Percentiles rank a stretch among this genome's conserved stretches.
Evolutionary conservation across 2,888 invertebrate genomes (phyloP).

Genomic region (Sinohyriopsis cumingii): DNA sequence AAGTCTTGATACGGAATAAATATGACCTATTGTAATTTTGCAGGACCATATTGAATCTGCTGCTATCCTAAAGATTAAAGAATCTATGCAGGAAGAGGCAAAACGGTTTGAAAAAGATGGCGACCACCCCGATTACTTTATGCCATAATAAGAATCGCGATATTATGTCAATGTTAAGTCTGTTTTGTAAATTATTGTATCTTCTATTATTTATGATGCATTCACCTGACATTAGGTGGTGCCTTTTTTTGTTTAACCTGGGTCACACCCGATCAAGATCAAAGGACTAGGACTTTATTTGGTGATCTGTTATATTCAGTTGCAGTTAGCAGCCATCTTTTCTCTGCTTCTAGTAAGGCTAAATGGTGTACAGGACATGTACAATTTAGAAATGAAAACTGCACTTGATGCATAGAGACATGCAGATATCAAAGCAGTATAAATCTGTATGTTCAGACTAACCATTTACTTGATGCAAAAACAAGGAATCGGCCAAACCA

Average conservation of each 20-base stretch:
- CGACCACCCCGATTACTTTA: constrained; percentile 62
- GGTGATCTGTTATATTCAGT: constrained; percentile 1
- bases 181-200: constrained; percentile 47
- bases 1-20: too few species aligned
- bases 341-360: too few species aligned
- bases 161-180: constrained; percentile 21
- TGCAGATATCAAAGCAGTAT: too few species aligned
- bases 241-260: constrained; percentile 18
- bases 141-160: constrained; percentile 56
- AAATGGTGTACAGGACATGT: too few species aligned
- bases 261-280: constrained; percentile 29
- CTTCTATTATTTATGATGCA: constrained; percentile 42
- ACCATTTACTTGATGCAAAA: too few species aligned
- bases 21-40: constrained; percentile 40
- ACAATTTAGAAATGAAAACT: too few species aligned
- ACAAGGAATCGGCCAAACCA: too few species aligned
- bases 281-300: constrained; percentile 18
- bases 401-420: too few species aligned
- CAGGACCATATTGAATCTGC: constrained; percentile 91
- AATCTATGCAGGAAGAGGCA: constrained; percentile 99
- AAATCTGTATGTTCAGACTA: too few species aligned
- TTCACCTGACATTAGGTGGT: constrained; percentile 14
- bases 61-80: constrained; percentile 99
- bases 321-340: constrained; percentile 2
- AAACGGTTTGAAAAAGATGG: constrained; percentile 80